A percentile compares a stretch with the other conserved stretches of the same genome.
phyloP scores from a whole-genome alignment of 2,113 vertebrate genomes.

The Pogonocichla stellata region DNA sequence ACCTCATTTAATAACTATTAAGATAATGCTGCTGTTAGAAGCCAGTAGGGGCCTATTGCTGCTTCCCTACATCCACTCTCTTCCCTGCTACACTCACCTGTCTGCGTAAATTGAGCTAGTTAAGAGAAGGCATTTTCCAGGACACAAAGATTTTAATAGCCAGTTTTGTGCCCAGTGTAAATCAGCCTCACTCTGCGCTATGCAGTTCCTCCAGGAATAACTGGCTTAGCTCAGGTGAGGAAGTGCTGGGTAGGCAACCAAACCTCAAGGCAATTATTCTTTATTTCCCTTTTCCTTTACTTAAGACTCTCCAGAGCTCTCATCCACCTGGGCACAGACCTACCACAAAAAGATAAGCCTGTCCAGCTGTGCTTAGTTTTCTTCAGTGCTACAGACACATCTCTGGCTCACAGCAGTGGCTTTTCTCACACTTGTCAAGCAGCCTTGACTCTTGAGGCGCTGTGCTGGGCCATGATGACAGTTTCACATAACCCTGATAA shows the following conservation, averaged over 20 bases:
- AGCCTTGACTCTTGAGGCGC: not conserved
- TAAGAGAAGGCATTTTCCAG: conserved; percentile 29
- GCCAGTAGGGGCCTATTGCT: conserved; percentile 13
- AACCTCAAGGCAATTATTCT: not conserved
- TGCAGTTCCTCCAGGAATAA: not conserved
- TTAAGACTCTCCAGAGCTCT: not conserved
- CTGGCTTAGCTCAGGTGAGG: not conserved
- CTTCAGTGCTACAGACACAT: not conserved
- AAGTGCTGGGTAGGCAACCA: not conserved
- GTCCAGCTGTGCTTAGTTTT: not conserved
- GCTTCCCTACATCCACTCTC: not conserved
- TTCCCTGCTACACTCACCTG: conserved; percentile 2
- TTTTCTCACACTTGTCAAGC: not conserved
- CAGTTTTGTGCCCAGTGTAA: not conserved
- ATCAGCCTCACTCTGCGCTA: not conserved
- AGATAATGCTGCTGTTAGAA: conserved; percentile 44
- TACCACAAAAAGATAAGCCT: not conserved
- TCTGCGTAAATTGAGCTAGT: not conserved
- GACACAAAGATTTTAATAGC: not conserved
- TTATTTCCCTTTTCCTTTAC: not conserved
- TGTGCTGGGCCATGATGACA: not conserved
- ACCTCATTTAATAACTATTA: conserved; percentile 50
- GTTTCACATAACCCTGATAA: not conserved
- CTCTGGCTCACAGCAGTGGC: not conserved
- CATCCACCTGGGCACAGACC: not conserved